phyloP scores from a whole-genome alignment of 2,113 vertebrate species.

The Regulus satrapa region DNA sequence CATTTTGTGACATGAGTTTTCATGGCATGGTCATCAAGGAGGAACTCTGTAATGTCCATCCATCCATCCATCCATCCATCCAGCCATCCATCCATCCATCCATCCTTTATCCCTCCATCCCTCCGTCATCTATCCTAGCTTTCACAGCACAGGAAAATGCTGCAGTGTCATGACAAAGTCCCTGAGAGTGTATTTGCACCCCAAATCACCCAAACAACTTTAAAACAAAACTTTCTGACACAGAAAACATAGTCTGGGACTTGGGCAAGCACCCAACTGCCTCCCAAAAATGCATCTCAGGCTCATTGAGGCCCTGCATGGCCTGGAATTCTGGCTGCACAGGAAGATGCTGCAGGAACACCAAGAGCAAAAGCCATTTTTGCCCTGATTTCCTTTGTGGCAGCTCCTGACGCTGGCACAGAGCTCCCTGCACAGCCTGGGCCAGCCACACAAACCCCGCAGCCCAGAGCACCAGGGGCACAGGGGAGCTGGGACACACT shows the following conservation, averaged over 20 bases:
- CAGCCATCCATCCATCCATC: not conserved
- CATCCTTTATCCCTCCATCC: not conserved
- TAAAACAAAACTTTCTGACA: rapidly evolving
- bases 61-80: not conserved
- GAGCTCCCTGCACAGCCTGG: not conserved
- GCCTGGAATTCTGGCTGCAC: not conserved
- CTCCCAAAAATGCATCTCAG: not conserved
- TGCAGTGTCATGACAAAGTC: not conserved
- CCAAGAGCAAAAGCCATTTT: no score
- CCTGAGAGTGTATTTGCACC: not conserved
- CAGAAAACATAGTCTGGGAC: no score
- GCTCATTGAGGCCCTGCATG: not conserved
- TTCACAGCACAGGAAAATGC: not conserved
- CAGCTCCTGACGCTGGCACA: not conserved
- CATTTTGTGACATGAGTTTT: rapidly evolving
- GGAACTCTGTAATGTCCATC: not conserved
- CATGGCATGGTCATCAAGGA: not conserved
- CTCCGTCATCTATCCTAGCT: no score
- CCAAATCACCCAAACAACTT: not conserved
- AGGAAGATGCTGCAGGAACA: not conserved
- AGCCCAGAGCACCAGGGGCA: not conserved
- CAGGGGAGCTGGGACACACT: not conserved
- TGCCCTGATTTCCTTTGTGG: not conserved
- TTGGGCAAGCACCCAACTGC: not conserved
- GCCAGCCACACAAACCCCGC: not conserved